Evolutionary conservation across 2,113 vertebrate genomes (phyloP), one percentile per base, ranked within the genome.

Genomic region (Centropus bengalensis): DNA sequence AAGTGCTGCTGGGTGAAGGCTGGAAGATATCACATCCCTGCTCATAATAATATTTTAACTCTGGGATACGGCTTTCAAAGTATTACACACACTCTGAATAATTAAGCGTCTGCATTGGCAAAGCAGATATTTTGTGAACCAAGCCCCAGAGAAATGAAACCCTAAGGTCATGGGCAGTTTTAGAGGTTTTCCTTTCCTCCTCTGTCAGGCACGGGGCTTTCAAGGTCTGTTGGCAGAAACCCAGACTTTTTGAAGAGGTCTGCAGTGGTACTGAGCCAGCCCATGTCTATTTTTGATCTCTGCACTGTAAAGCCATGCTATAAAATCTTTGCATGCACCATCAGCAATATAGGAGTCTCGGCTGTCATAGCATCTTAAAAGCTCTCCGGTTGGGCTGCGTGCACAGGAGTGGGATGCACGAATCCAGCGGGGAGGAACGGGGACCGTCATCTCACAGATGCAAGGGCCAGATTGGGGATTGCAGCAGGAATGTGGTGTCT

Each of bases 371-470:
- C 58, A 49, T 26, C 44, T 52, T 24, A 3, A 6, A 62, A 36
- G 20, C 42, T 69, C 33, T 59, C 18, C 12, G 3, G 12, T 21
- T 33, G 54, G 68, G 24, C 62, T 82, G 78, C 24, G 7, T 28
- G 77, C 44, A 3, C 18, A 36, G 64, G 15, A 30, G 2, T 16
- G 56, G 66, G 73, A 32, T 33, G 66, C 18, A 74, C 52, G 69
- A 88, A 17, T 9, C 14, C 22, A 15, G n/a, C 0, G 3, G 24
- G 22, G 49, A 28, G 30, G 21, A 24, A 8, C 5, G 17, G 21
- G 18, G 21, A 83, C 21, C 45, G 28, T 12, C 3, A 0, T 40
- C 8, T 30, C 18, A 4, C 12, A 19, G 32, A 5, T 1, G 0
- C 9, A 24, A 13, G 40, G 23, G n/a, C 28, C 9, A 6, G 38